A percentile compares a stretch with the other conserved stretches of the same genome.
Evolutionary conservation across 2,113 vertebrate species (phyloP).

Genomic region (Saguinus imperator): DNA sequence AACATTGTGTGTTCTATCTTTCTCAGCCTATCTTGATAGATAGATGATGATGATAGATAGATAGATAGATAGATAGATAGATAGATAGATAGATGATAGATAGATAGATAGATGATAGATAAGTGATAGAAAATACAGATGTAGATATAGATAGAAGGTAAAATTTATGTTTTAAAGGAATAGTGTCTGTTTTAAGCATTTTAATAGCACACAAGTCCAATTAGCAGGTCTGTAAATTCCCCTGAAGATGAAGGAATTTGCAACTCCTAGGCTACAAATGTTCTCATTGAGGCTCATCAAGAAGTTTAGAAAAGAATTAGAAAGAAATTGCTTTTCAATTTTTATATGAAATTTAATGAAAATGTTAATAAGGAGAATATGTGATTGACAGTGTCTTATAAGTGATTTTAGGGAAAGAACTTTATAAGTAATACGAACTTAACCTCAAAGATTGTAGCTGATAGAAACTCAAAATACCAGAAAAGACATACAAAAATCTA

Average conservation of each 20-base stretch:
- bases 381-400: background rate
- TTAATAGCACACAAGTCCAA: background rate
- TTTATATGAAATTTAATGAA: background rate
- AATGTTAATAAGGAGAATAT: background rate
- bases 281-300: background rate
- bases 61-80: background rate
- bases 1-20: no score
- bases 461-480: background rate
- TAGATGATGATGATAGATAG: background rate
- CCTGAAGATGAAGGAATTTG: background rate
- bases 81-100: background rate
- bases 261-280: background rate
- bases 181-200: background rate
- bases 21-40: background rate
- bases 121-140: no score
- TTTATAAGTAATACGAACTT: background rate
- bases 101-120: background rate
- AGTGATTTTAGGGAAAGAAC: background rate
- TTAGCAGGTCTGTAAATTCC: background rate
- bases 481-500: background rate
- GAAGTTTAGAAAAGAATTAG: background rate
- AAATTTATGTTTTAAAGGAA: background rate
- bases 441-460: background rate
- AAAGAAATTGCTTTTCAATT: background rate
- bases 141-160: background rate